Conservation (phyloP, 2,113 vertebrate genomes). For the Crotalus helleri region DNA sequence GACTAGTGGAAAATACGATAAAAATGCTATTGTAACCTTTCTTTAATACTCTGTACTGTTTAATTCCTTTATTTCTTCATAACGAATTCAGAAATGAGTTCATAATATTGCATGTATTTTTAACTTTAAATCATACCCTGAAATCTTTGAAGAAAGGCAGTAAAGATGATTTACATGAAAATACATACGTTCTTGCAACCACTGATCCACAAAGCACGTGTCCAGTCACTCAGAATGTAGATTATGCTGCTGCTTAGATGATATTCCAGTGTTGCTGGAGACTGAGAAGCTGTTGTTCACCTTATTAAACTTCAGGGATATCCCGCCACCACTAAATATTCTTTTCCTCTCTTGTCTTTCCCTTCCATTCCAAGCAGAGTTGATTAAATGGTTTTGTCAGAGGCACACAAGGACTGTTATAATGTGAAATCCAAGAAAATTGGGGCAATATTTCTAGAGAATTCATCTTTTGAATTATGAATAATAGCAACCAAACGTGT, state of each 20-base stretch:
- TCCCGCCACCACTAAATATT: not conserved
- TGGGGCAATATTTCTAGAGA: not conserved
- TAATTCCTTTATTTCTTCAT: not conserved
- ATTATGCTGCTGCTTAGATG: not conserved
- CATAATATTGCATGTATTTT: not conserved
- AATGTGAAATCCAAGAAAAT: not conserved
- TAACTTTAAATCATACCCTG: not conserved
- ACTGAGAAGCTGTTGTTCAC: not conserved
- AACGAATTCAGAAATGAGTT: not conserved
- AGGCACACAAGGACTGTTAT: not conserved
- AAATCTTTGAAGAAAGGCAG: not conserved
- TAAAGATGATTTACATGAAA: not conserved
- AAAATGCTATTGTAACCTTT: conserved; percentile 4
- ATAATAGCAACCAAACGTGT: not conserved
- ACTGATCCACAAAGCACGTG: not conserved
- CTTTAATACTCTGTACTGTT: not conserved
- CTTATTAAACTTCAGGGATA: not conserved
- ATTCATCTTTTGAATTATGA: not conserved
- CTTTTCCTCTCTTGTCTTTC: not conserved
- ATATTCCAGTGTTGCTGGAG: not conserved
- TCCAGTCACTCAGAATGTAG: not conserved
- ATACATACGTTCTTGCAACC: not conserved
- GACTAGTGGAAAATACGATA: not conserved
- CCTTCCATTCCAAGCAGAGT: not conserved
- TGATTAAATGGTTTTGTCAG: not conserved